Base-by-base conservation (phyloP, 2,797 vertebrate species). In the Paratrypauchen microcephalus region DNA sequence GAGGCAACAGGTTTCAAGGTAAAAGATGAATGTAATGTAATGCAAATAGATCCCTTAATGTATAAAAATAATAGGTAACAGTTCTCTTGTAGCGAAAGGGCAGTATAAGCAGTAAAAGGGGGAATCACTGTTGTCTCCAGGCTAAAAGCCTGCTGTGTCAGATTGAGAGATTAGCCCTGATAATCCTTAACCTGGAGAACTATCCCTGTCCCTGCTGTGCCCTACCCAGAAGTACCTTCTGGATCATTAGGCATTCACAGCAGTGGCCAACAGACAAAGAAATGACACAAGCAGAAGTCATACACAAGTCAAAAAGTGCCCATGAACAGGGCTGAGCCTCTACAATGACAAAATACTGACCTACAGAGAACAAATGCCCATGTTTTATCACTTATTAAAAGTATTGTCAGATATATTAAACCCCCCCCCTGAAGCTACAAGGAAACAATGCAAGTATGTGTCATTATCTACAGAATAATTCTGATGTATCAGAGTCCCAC, bases 171-270 rank as follows among this genome's bases (percentile, higher is more conserved):
- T 92, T 89, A 89, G 70, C 68, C 45, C 11, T 56, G 81, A 76
- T 92, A 92, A 92, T 91, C 91, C 83, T 5, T 77, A 66, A 83
- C 81, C 61, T 73, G 47, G 62, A 82, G 73, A 78, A 86, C 81
- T 87, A 80, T 87, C 80, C 57, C 76, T 87, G 81, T 87, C 80
- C 57, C 76, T 80, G 75, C 69, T 59, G 69, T 68, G 52, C 69
- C 71, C 61, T 69, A 57, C 16, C 70, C 70, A 67, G 74, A 77
- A 74, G 74, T 21, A 59, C 70, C 57, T 65, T 68, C 66, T 74
- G 52, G 54, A 76, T 68, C 77, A 54, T 77, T 74, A 68, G 67
- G 79, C 74, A 66, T 66, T 68, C n/a, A 72, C 21, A 47, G 48
- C 60, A 39, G 71, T 67, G 68, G n/a, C 12, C 55, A 66, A 64